Evolutionary conservation across 53 echinoderm and acorn worm genomes (phyloP).

Genomic region (Temnopleurus reevesii): DNA sequence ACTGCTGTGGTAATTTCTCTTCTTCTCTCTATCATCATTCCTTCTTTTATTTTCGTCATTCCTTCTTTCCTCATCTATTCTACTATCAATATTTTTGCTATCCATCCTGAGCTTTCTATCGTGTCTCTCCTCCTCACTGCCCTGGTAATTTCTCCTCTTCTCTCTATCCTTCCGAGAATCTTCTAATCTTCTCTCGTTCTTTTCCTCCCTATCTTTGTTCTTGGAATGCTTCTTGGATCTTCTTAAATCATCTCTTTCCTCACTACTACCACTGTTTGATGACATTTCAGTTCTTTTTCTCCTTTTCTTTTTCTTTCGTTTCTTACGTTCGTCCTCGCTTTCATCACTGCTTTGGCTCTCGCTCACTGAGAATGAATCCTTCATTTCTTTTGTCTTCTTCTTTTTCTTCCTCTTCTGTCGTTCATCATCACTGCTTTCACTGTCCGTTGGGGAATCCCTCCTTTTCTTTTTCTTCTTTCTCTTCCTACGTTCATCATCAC

Average conservation of each 20-base stretch:
- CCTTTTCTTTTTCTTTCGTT: not conserved
- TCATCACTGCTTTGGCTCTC: not conserved
- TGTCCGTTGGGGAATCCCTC: not conserved
- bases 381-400: not conserved
- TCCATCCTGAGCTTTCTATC: too few relatives aligned
- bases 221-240: not conserved
- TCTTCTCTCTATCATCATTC: constrained; percentile 20
- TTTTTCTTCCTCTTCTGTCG: not conserved
- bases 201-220: not conserved
- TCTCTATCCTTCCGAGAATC: not conserved
- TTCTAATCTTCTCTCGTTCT: not conserved
- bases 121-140: not conserved
- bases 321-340: not conserved
- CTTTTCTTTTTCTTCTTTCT: not conserved
- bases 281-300: not conserved
- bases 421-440: not conserved
- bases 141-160: not conserved
- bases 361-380: not conserved
- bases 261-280: not conserved
- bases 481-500: constrained; percentile 10
- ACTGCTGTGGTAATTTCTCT: not conserved
- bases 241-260: not conserved
- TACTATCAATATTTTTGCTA: not conserved
- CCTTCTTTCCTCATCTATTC: not conserved
- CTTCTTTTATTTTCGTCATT: not conserved